A percentile compares a stretch with the other conserved stretches of the same genome.
Evolutionary conservation across 2,888 invertebrate species (phyloP).

Genomic region (Drosophila mettleri): DNA sequence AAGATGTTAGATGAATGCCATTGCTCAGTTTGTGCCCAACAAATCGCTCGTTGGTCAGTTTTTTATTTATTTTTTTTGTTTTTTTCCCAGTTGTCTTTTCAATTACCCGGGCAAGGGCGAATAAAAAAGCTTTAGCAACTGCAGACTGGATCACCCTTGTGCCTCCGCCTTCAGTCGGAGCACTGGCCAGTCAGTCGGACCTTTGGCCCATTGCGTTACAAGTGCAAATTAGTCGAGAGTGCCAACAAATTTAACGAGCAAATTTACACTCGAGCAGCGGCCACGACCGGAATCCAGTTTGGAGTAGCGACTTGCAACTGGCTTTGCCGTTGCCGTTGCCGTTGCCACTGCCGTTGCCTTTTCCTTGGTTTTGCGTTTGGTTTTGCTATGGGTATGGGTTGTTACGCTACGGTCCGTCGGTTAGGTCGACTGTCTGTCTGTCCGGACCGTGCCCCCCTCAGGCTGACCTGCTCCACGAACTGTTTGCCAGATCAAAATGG

Average conservation of each 20-base stretch:
- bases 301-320: constrained; percentile 35
- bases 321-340: neutral
- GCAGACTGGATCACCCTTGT: neutral
- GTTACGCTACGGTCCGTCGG: constrained; percentile 9
- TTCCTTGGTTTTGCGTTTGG: constrained; percentile 2
- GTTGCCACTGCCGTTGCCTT: neutral
- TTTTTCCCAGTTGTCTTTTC: constrained; percentile 66
- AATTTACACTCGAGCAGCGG: constrained; percentile 76
- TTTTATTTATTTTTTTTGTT: constrained; percentile 13
- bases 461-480: constrained; percentile 17
- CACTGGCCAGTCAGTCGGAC: constrained; percentile 11
- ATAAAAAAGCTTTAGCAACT: constrained; percentile 34
- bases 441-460: neutral
- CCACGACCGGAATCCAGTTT: constrained; percentile 52
- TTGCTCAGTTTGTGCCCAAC: constrained; percentile 17
- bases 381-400: neutral
- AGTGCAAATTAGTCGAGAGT: constrained; percentile 81
- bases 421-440: constrained; percentile 8
- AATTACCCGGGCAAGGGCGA: constrained; percentile 51
- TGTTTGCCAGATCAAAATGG: constrained; percentile 56
- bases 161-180: neutral
- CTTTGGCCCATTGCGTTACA: constrained; percentile 64
- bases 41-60: constrained; percentile 34
- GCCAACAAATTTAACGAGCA: constrained; percentile 81
- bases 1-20: constrained; percentile 30